Evolutionary conservation across 2,888 invertebrate species (phyloP), one percentile per base, ranked within the genome.

Genomic region (Danaus chrysippus): DNA sequence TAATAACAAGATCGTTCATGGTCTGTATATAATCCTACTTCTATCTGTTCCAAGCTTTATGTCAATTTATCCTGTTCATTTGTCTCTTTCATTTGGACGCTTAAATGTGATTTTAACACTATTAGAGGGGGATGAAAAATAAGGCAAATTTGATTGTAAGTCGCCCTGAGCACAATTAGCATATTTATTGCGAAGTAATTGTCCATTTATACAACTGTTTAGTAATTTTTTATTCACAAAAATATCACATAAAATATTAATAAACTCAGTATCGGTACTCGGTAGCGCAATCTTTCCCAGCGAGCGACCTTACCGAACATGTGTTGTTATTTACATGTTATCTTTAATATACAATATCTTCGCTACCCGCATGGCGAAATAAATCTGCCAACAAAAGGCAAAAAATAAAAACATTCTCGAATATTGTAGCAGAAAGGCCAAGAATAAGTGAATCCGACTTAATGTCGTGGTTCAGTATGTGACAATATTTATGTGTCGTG

Each of bases 121-220:
- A 77, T 82, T 79, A 74, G 77, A 65, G 56, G 62, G 63, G 64
- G 63, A 64, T 76, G 77, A 78, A 82, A 82, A 82, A 82, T 79
- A 79, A 81, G 79, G 66, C 69, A 74, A 75, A 73, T 75, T 72
- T 69, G 71, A 73, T 73, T 73, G 64, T 46, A 54, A 58, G 23
- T 49, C 52, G 55, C 23, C 23, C 41, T 15, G 46, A 54, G 59
- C 46, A 15, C 55, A 53, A 58, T 59, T 59, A 59, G 12, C 46
- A 56, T 61, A 54, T 43, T 62, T 57, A 59, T 60, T 62, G 15
- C 57, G 46, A 49, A 46, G n/a, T 42, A 67, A 61, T 62, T 56
- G 42, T 42, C 42, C 34, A 59, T 62, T 56, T 19, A 59, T 42
- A 23, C n/a, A 10, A 17, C 52, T 34, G 44, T 34, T 42, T 42